Conservation (phyloP, 2,888 invertebrate species). For the Spisula solida region DNA sequence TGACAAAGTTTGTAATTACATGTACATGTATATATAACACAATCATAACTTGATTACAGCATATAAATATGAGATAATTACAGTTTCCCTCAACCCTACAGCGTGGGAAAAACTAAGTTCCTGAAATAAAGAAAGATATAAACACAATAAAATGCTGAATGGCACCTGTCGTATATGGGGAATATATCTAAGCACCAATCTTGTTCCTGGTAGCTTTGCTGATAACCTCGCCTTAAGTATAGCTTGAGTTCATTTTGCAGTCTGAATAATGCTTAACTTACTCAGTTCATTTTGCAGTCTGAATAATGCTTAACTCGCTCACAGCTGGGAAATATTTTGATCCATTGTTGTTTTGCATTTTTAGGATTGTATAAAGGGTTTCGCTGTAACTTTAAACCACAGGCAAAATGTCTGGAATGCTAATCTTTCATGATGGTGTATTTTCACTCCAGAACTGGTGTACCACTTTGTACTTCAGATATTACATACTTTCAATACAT, state of each 20-base stretch:
- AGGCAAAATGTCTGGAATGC: background rate
- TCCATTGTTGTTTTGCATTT: background rate
- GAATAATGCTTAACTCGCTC: background rate
- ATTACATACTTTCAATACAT: no score
- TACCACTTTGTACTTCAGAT: no score
- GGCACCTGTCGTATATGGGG: slow-evolving; percentile 12
- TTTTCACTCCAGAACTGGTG: no score
- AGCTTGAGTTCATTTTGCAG: background rate
- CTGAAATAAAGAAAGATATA: slow-evolving; percentile 1
- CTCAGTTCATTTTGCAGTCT: no score
- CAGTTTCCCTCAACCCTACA: background rate
- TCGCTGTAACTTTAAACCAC: background rate
- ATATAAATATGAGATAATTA: background rate
- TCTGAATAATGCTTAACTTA: background rate
- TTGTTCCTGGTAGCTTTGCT: background rate
- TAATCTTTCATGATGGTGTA: background rate
- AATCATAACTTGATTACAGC: background rate
- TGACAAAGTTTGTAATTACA: background rate
- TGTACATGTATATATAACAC: no score
- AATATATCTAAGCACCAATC: background rate
- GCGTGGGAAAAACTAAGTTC: slow-evolving; percentile 10
- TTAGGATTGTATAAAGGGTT: background rate
- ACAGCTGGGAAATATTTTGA: background rate
- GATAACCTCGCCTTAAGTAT: background rate
- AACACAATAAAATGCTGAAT: background rate